Evolutionary conservation across 2,113 vertebrate genomes (phyloP), one percentile per base, ranked within the genome.

Genomic region (Eidolon helvum): DNA sequence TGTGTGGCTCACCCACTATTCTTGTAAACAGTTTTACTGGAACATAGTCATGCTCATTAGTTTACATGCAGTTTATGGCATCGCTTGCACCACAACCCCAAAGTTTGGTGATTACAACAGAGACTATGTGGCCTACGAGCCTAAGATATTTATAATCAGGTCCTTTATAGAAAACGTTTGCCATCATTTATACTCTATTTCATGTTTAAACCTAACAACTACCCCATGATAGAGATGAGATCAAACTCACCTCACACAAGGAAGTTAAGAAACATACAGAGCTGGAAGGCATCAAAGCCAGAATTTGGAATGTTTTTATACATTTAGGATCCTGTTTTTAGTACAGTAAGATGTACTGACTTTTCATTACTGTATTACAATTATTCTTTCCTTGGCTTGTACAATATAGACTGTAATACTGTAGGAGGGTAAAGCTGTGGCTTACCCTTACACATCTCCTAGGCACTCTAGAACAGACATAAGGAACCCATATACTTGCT

Each of bases 151-250:
- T 33, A 57, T 24, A 35, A 45, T 16, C 33, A 18, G 28, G 55
- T 10, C 43, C 53, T 33, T 63, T 26, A 38, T 22, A 93, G 48
- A 63, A 90, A 63, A 66, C 30, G 35, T 21, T 11, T 40, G 55
- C 45, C 35, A 74, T 50, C 1, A 4, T 45, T 33, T 48, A 21
- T 11, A 59, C 33, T 38, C 19, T 7, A 66, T 7, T 69, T 28
- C 45, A 22, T 10, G 45, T n/a, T n/a, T 28, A 87, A 82, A 61
- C 3, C 30, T 72, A 74, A 84, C 5, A 7, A 30, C 8, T 19
- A 61, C 38, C 1, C 35, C 0, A 5, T n/a, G n/a, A 35, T 9
- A 66, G 33, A 35, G 21, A 0, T 48, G 59, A 35, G 2, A 43
- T 33, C 19, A 48, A 80, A 43, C 6, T 7, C 35, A 10, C 4